Percentiles rank a stretch among this genome's conserved stretches.
phyloP scores from a whole-genome alignment of 1,140 invertebrate species.

The Brachionus rotundiformis region DNA sequence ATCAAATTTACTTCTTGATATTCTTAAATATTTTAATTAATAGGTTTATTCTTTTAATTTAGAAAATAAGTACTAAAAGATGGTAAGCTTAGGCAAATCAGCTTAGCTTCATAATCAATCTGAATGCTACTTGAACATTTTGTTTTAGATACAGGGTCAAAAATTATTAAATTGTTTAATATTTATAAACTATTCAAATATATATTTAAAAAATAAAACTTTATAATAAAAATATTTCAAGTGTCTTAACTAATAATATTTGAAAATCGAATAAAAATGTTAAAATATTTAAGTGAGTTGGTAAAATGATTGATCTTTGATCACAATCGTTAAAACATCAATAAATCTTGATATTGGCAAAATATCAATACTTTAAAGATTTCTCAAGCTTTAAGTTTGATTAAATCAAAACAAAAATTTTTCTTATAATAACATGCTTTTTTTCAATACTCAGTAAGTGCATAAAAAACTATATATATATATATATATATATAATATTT shows the following conservation, averaged over 20 bases:
- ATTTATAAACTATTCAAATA: too few species aligned
- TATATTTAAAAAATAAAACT: too few species aligned
- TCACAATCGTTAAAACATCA: neutral
- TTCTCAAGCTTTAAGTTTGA: slow-evolving; percentile 13
- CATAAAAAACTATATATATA: neutral
- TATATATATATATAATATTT: too few species aligned
- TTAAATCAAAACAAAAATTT: slow-evolving; percentile 9
- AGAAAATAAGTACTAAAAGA: too few species aligned
- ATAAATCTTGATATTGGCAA: slow-evolving; percentile 2
- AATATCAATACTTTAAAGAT: slow-evolving; percentile 7
- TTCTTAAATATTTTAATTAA: neutral
- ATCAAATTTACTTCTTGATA: too few species aligned
- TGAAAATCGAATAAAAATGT: neutral
- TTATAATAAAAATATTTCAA: neutral
- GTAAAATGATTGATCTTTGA: slow-evolving; percentile 1
- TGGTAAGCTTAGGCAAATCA: too few species aligned
- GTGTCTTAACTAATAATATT: neutral
- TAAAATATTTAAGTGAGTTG: neutral
- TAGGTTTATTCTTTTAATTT: too few species aligned
- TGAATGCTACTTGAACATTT: neutral
- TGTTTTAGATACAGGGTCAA: too few species aligned
- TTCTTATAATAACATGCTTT: neutral
- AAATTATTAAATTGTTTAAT: too few species aligned
- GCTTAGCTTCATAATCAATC: too few species aligned
- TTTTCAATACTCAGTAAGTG: neutral